Conservation (phyloP, 2,113 vertebrate genomes). For the Columba janthina region DNA sequence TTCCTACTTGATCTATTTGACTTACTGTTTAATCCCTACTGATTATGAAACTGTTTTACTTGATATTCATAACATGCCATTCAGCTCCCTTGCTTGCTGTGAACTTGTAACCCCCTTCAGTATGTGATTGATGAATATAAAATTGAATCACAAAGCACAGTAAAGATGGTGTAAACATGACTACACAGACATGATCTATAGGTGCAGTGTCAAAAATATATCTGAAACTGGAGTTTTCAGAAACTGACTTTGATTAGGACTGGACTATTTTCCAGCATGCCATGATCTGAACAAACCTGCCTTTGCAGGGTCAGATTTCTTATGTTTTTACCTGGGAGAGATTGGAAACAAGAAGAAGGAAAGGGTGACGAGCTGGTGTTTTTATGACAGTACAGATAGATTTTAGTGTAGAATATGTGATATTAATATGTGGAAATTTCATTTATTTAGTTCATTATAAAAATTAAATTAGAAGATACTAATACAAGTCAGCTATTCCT, state of each 20-base stretch:
- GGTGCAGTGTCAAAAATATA: neutral
- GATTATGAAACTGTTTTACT: neutral
- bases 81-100: neutral
- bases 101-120: neutral
- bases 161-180: neutral
- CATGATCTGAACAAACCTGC: neutral
- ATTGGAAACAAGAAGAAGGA: neutral
- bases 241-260: neutral
- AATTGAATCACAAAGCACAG: neutral
- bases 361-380: neutral
- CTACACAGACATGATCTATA: neutral
- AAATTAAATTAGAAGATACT: neutral
- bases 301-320: neutral
- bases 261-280: neutral
- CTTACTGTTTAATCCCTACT: neutral
- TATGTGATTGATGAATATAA: neutral
- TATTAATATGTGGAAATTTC: neutral
- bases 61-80: neutral
- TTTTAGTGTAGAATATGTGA: neutral
- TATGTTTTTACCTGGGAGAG: neutral
- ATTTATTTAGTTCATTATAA: neutral
- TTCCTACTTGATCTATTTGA: neutral
- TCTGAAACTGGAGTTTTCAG: neutral
- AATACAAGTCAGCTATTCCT: neutral
- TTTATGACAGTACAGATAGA: neutral